Evolutionary conservation across 2,888 invertebrate genomes (phyloP), one percentile per base, ranked within the genome.

Genomic region (Drosophila mayaguana): DNA sequence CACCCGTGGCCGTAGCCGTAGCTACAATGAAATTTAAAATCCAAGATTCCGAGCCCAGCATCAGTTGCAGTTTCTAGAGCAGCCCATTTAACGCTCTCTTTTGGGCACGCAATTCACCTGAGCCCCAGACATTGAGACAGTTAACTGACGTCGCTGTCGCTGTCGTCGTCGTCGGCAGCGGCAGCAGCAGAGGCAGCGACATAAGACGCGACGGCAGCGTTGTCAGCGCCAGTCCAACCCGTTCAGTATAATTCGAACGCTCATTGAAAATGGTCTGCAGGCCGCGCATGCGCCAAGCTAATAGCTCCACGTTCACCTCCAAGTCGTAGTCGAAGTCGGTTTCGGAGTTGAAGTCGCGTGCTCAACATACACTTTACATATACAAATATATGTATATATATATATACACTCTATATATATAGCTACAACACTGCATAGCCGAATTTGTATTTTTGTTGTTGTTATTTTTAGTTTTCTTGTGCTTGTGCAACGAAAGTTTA

Each of bases 251-350:
- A 78, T 86, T 81, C 81, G 78, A 88, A 73, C 88, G 78, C 82
- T 88, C 89, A 82, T 77, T 88, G 86, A 88, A 86, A 88, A 86
- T 86, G 86, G 89, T 86, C 79, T 86, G 74, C 84, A 77, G 71
- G 84, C 79, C 69, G 87, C 88, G 88, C 87, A 82, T 82, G 82
- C 78, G 84, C 69, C 75, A 81, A 83, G 72, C 71, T 61, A 66
- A 68, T 43, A 78, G 75, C 42, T 59, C 18, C 51, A 72, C 78
- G 48, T 72, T 71, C 66, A 71, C 63, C 66, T 63, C 54, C 62
- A 76, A 60, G 16, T 56, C 36, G 65, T 16, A 32, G 38, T 63
- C 46, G 57, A 25, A n/a, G 28, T 55, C 32, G 60, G 14, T 32
- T 22, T 73, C 54, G 61, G 42, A 16, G 50, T 53, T 48, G 51